Evolutionary conservation across 2,113 vertebrate species (phyloP).

Genomic region (Megaleporinus macrocephalus): DNA sequence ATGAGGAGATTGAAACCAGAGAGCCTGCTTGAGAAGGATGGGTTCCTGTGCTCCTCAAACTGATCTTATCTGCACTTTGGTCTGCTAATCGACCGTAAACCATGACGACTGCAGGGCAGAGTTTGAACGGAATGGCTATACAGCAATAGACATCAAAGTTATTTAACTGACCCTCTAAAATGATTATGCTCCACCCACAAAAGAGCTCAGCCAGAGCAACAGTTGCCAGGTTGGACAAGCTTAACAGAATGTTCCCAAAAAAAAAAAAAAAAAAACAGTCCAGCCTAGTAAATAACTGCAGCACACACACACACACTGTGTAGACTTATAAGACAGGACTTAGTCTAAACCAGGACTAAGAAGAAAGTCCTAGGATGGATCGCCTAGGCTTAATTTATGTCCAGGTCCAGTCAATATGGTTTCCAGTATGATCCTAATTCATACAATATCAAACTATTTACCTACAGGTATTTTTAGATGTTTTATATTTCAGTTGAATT

Average conservation of each 20-base stretch:
- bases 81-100: constrained; percentile 15
- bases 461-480: too few species aligned
- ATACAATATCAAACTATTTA: too few species aligned
- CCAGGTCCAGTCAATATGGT: too few species aligned
- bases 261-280: too few species aligned
- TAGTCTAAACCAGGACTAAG: too few species aligned
- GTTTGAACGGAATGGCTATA: not conserved
- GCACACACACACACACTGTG: too few species aligned
- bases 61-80: not conserved
- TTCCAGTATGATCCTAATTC: too few species aligned
- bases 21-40: constrained; percentile 1
- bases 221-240: not conserved
- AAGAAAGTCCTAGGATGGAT: too few species aligned
- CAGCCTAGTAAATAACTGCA: not conserved
- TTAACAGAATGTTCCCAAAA: not conserved
- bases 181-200: not conserved
- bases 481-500: too few species aligned
- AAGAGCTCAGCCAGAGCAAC: not conserved
- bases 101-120: constrained; percentile 17
- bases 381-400: too few species aligned
- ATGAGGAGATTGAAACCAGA: constrained; percentile 25
- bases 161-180: not conserved
- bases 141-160: not conserved
- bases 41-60: constrained; percentile 1
- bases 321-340: too few species aligned